Conservation (phyloP, 2,113 vertebrate genomes). For the Sclerurus mexicanus region DNA sequence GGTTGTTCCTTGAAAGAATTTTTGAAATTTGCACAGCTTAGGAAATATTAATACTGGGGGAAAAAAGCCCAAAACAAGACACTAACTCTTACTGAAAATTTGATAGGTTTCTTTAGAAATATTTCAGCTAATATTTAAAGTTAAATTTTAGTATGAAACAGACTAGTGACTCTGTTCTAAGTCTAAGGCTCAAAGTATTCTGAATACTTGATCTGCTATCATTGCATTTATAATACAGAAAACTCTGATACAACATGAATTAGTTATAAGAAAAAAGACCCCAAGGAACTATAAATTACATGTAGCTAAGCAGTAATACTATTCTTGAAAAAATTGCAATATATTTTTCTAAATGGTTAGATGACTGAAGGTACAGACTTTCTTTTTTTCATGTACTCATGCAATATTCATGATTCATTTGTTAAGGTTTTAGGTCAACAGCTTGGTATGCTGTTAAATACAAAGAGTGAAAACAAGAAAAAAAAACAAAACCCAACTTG, state of each 20-base stretch:
- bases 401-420: not conserved
- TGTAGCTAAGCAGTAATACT: not conserved
- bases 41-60: not conserved
- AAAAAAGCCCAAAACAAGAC: rapidly evolving
- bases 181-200: not conserved
- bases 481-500: not conserved
- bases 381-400: not conserved
- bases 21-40: not conserved
- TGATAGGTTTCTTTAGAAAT: not conserved
- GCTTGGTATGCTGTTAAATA: not conserved
- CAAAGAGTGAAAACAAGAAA: not conserved
- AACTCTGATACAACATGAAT: not conserved
- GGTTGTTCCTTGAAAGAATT: not conserved
- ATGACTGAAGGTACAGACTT: not conserved
- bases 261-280: not conserved
- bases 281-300: not conserved
- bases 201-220: not conserved
- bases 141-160: not conserved
- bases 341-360: not conserved
- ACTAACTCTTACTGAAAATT: not conserved
- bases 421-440: not conserved
- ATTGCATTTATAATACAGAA: not conserved
- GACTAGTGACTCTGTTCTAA: not conserved
- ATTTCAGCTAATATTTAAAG: not conserved
- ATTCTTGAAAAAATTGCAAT: not conserved